Conservation (phyloP, 2,888 invertebrate genomes). For the Diloba caeruleocephala region DNA sequence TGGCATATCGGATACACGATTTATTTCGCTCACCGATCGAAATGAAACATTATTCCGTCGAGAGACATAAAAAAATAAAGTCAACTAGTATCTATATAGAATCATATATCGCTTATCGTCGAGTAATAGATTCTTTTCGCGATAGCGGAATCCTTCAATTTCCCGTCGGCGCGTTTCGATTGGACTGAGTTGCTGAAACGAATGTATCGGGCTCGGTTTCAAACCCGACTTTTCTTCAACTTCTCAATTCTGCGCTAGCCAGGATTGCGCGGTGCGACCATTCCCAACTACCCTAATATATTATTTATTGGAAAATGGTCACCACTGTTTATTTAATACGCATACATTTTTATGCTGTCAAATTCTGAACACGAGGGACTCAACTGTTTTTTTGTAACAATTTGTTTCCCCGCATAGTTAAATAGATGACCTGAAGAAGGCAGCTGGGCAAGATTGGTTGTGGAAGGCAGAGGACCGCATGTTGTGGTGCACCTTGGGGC, state of each 20-base stretch:
- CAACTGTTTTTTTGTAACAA: too few species aligned
- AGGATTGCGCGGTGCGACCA: slow-evolving; percentile 63
- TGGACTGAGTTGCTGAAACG: slow-evolving; percentile 28
- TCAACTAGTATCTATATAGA: slow-evolving; percentile 28
- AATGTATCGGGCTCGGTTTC: slow-evolving; percentile 49
- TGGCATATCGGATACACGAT: slow-evolving; percentile 76
- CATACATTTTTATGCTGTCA: slow-evolving; percentile 12
- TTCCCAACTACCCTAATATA: slow-evolving; percentile 63
- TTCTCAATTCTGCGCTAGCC: slow-evolving; percentile 69
- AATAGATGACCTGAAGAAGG: too few species aligned
- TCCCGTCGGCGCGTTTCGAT: slow-evolving; percentile 50
- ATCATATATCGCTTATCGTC: slow-evolving; percentile 48
- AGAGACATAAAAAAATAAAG: slow-evolving; percentile 56
- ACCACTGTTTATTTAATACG: slow-evolving; percentile 46
- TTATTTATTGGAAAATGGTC: slow-evolving; percentile 67
- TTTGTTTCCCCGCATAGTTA: too few species aligned
- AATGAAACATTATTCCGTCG: slow-evolving; percentile 62
- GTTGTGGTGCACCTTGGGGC: too few species aligned
- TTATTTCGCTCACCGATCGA: slow-evolving; percentile 67
- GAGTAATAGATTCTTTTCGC: slow-evolving; percentile 52
- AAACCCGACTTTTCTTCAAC: slow-evolving; percentile 63
- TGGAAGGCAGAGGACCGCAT: too few species aligned
- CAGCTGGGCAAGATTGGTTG: too few species aligned
- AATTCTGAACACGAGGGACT: too few species aligned
- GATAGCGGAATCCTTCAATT: slow-evolving; percentile 57